phyloP scores from a whole-genome alignment of 1,140 invertebrate genomes.

The Hyles euphorbiae region DNA sequence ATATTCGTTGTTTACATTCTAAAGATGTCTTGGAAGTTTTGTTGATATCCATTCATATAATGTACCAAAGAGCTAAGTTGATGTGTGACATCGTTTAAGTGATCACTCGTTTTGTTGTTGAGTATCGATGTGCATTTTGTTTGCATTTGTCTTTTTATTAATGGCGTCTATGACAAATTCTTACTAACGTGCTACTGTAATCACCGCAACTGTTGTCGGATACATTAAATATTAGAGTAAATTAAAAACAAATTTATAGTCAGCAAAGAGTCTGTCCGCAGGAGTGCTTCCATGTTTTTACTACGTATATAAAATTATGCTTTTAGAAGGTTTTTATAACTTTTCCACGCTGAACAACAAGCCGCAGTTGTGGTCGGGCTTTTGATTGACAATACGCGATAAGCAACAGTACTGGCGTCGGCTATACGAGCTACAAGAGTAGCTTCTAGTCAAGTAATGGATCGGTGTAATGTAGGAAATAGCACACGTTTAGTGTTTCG shows the following conservation, averaged over 20 bases:
- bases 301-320: slow-evolving; percentile 54
- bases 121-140: slow-evolving; percentile 12
- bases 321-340: slow-evolving; percentile 58
- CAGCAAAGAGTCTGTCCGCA: slow-evolving; percentile 71
- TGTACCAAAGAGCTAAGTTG: slow-evolving; percentile 22
- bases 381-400: slow-evolving; percentile 57
- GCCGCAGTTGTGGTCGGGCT: slow-evolving; percentile 40
- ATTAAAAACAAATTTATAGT: slow-evolving; percentile 24
- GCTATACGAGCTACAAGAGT: slow-evolving; percentile 24
- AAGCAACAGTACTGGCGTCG: slow-evolving; percentile 26
- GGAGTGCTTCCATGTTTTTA: slow-evolving; percentile 73
- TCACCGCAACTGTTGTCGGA: not conserved
- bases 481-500: slow-evolving; percentile 3
- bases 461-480: slow-evolving; percentile 9
- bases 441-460: slow-evolving; percentile 12
- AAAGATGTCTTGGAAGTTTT: not conserved
- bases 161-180: slow-evolving; percentile 1
- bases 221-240: not conserved
- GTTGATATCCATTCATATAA: slow-evolving; percentile 13
- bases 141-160: not conserved
- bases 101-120: slow-evolving; percentile 13
- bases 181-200: slow-evolving; percentile 5
- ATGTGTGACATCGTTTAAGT: slow-evolving; percentile 31
- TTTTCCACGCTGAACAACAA: slow-evolving; percentile 32
- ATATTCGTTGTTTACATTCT: not conserved